phyloP scores from a whole-genome alignment of 2,797 vertebrate species.

The Rhinatrema bivittatum region DNA sequence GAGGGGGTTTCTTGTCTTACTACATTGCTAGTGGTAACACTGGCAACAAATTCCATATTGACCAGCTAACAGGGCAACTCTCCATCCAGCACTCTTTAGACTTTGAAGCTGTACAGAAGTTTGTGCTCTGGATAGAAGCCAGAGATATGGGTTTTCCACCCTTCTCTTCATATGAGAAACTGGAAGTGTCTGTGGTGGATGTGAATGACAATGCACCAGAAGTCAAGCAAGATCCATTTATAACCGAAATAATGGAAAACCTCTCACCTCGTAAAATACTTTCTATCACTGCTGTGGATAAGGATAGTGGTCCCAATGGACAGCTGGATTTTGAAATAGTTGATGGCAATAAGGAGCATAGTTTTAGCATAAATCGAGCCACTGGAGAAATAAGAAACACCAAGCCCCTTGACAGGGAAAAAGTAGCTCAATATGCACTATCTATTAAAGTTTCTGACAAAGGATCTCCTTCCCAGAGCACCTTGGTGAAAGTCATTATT shows the following conservation, averaged over 20 bases:
- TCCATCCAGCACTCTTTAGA: constrained; percentile 73
- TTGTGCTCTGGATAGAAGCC: constrained; percentile 89
- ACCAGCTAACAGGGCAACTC: constrained; percentile 86
- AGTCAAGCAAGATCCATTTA: constrained; percentile 82
- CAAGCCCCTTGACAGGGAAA: constrained; percentile 83
- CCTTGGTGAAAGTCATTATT: constrained; percentile 72
- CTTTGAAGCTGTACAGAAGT: constrained; percentile 86
- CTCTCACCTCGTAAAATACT: constrained; percentile 78
- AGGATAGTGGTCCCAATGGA: constrained; percentile 83
- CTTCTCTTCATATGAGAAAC: constrained; percentile 86
- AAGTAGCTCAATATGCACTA: constrained; percentile 66
- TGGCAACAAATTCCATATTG: constrained; percentile 80
- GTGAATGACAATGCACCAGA: constrained; percentile 86
- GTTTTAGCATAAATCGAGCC: constrained; percentile 78
- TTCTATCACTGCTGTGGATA: constrained; percentile 73
- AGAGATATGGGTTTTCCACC: constrained; percentile 92
- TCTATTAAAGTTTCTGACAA: constrained; percentile 81
- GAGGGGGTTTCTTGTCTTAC: constrained; percentile 82
- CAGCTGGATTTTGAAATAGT: constrained; percentile 82
- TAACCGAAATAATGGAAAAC: constrained; percentile 82
- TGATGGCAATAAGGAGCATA: constrained; percentile 80
- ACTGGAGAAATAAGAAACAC: constrained; percentile 84
- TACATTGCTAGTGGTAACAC: constrained; percentile 93
- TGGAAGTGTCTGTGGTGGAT: constrained; percentile 80
- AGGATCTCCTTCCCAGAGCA: constrained; percentile 72